phyloP scores from a whole-genome alignment of 2,797 vertebrate genomes.

The Epinephelus awoara region DNA sequence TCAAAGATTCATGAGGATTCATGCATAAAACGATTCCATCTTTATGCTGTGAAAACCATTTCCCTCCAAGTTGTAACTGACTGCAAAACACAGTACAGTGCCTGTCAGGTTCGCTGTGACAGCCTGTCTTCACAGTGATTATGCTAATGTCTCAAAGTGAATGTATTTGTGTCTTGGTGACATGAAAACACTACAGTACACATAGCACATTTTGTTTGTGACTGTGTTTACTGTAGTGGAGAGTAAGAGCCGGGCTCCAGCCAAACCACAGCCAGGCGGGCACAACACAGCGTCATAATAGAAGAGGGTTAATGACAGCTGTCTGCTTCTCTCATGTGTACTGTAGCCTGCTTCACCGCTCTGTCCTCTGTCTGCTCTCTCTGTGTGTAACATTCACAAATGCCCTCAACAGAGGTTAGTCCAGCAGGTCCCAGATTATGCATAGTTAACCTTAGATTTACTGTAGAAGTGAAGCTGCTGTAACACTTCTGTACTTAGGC shows the following conservation, averaged over 20 bases:
- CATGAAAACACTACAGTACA: conserved; percentile 2
- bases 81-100: not conserved
- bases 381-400: conserved; percentile 7
- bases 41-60: not conserved
- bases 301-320: conserved; percentile 53
- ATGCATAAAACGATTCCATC: not conserved
- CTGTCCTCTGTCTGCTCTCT: not conserved
- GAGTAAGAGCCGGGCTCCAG: conserved; percentile 18
- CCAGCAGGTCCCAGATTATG: no score
- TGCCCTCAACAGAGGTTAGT: not conserved
- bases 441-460: no score
- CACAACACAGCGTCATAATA: conserved; percentile 30
- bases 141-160: conserved; percentile 27
- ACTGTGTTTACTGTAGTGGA: conserved; percentile 6
- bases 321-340: conserved; percentile 48
- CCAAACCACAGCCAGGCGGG: conserved; percentile 55
- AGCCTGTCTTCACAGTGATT: conserved; percentile 23
- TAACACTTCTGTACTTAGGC: no score
- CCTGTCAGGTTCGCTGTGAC: not conserved
- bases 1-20: not conserved
- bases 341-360: not conserved
- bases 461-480: no score
- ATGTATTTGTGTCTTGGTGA: conserved; percentile 20
- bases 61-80: not conserved
- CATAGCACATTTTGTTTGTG: conserved; percentile 25